Evolutionary conservation across 2,888 invertebrate species (phyloP), one percentile per base, ranked within the genome.

Genomic region (Julus scanicus): DNA sequence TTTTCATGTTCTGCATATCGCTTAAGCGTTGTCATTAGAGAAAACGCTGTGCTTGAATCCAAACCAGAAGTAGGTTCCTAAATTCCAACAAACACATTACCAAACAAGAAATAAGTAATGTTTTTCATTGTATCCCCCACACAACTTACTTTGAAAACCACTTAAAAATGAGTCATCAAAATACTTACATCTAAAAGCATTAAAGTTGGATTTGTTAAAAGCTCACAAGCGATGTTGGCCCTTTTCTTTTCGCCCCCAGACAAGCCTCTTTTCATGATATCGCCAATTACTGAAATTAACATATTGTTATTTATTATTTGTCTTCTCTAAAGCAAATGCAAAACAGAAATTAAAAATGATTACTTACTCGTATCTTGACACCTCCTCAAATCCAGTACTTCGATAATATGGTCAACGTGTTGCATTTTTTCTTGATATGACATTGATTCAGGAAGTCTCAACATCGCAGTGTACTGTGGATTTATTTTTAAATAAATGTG

Each of bases 211-310:
- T 96, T 96, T 29, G 96, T 96, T 89, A 96, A 93, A 90, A 96
- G 93, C 92, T 96, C 96, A 92, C 96, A 96, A 88, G 96, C 96
- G 91, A 96, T 96, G 92, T 95, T 96, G 80, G 96, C 95, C 91
- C 96, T 93, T 91, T 96, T 96, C 93, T 96, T 96, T 92, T 96
- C 96, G 39, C 96, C 96, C 0, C 96, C 96, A 80, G 96, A 96
- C 86, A 96, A 92, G 8, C 96, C 96, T 88, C 96, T 93, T 90
- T 95, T 95, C 91, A 95, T 93, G 91, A 95, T 94, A 91, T 95
- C 95, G 20, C 96, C 96, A 91, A 96, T 95, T 90, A 95, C 94
- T 94, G 91, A 20, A 91, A 91, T 88, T 53, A 86, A 53, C 53
- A 86, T 37, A 44, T 85, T 3, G 4, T 85, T n/a, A 86, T 63